These are phyloP conservation scores for Chelonia mydas DNA, from an alignment of 2,797 vertebrate species.

Conservation along the genomic window DNA sequence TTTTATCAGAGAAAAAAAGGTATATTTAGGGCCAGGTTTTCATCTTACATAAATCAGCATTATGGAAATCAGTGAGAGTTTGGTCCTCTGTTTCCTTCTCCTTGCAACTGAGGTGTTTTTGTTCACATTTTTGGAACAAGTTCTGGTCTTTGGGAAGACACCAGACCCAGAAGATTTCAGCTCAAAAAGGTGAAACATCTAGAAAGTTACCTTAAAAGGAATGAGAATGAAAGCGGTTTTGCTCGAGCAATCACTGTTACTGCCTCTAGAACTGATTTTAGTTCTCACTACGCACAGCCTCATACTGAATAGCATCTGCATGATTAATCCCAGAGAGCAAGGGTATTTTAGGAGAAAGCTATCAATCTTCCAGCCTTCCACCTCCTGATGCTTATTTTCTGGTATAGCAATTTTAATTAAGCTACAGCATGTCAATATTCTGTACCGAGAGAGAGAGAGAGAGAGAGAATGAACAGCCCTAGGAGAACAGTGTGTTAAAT, in stretches of 20 bases:
- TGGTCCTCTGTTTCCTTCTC: neutral
- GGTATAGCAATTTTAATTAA: slow-evolving; percentile 22
- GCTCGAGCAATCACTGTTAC: neutral
- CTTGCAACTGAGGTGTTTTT: neutral
- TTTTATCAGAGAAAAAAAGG: neutral
- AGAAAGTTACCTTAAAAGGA: neutral
- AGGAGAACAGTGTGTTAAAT: neutral
- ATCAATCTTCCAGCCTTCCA: neutral
- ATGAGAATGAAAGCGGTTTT: neutral
- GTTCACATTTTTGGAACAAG: neutral
- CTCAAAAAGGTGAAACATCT: neutral
- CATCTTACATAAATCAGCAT: neutral
- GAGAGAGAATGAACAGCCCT: neutral
- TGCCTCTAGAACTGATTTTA: neutral
- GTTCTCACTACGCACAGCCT: neutral
- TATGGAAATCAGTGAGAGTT: neutral
- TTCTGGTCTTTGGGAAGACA: neutral
- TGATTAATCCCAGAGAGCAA: slow-evolving; percentile 15
- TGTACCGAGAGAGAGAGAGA: neutral
- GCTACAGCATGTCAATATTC: neutral
- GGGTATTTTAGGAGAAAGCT: neutral
- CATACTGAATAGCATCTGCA: neutral
- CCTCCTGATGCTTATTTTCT: neutral
- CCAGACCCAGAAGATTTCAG: neutral
- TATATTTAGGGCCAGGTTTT: neutral